Evolutionary conservation across 2,888 invertebrate genomes (phyloP), one percentile per base, ranked within the genome.

Genomic region (Drosophila histrio): DNA sequence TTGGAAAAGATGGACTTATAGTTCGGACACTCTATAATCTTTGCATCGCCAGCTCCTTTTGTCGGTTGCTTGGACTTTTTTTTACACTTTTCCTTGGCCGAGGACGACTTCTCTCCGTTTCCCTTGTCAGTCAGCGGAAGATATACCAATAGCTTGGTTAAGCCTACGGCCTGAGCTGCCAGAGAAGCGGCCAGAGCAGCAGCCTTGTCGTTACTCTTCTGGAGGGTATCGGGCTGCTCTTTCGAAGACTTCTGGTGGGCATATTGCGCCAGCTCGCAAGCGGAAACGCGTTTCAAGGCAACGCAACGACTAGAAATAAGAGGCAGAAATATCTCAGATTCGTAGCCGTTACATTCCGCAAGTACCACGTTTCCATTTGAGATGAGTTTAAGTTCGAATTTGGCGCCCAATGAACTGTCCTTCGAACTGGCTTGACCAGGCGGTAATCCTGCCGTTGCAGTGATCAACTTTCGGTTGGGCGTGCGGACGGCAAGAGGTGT

Each of bases 241-340:
- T 11, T 60, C 11, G 8, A 46, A 5, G 41, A 13, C 30, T 15
- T 58, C 0, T 11, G 22, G 6, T 36, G 32, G 8, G 54, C 43
- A 50, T 41, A 65, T 24, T 57, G 47, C 5, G 46, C 32, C 39
- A 80, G 30, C 19, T 74, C 66, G 9, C 24, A 47, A 32, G 78
- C 78, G 15, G 67, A 65, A 26, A 80, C 64, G 44, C 78, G 78
- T 59, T 83, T 77, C 81, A 83, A 72, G 59, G 63, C 47, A 59
- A 80, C 28, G 66, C 46, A 77, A 60, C 30, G 69, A 46, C 60
- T 68, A 65, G 3, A 54, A 62, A 80, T 64, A 21, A 71, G 68
- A 57, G 79, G 83, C 1, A 80, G 30, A 39, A 83, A 80, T 43
- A 80, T 83, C 64, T 80, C 79, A 66, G 84, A 83, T 61, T 80